Evolutionary conservation across 37 sponge, comb jelly and placozoan genomes (phyloP), one percentile per base, ranked within the genome.

Genomic region (Hormiphora californensis): DNA sequence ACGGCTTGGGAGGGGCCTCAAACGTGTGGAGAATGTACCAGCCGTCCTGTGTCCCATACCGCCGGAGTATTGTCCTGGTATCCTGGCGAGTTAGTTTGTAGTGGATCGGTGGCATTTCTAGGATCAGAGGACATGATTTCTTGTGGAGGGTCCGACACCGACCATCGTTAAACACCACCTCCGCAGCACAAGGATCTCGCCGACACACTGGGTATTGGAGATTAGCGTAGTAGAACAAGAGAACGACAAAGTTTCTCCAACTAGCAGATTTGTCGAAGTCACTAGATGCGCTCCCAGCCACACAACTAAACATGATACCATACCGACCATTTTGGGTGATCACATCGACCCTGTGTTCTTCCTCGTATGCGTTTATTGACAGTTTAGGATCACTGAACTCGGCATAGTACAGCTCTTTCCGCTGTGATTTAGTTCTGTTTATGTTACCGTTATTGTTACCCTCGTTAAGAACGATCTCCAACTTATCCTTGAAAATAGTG

Each of bases 151-250:
- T 25, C 2, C 17, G 21, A 27, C n/a, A 40, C 15, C 46, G 32
- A 5, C 35, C 35, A 17, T 73, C 44, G 0, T 73, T 28, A 1
- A 21, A 22, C 1, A 73, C 46, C 21, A 73, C 35, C 43, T 73
- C 81, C n/a, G 81, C 81, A 40, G 81, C 46, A 40, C 81, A 73
- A 22, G 81, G 81, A 7, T 73, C 81, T 33, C 25, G 40, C 25
- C 81, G 40, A 27, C 46, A 73, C 19, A 43, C 46, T 36, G 81
- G 81, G 25, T 73, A 73, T 21, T 73, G 46, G 7, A 73, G 22
- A 40, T 73, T 73, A 73, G 81, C 81, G 43, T 73, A 73, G 46
- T 43, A 73, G 46, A 73, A 73, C 27, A 73, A 43, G 28, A 73
- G 9, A 2, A 46, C 81, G 0, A 73, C 81, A 73, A 43, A 73